Evolutionary conservation across 2,113 vertebrate species (phyloP).

Genomic region (Campylomormyrus tamandua): DNA sequence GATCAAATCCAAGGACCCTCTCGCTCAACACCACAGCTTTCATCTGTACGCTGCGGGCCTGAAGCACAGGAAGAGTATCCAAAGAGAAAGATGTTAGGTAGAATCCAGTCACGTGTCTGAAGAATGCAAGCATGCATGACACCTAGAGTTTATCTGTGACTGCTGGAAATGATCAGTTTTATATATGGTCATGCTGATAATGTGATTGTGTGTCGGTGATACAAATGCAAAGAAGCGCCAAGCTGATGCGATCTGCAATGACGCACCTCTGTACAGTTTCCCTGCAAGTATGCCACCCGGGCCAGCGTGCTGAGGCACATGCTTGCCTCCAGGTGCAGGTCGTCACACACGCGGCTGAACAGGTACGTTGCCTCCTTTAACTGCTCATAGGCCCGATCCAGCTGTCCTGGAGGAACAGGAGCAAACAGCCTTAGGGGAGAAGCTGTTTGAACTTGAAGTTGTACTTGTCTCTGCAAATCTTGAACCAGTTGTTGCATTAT

Average conservation of each 20-base stretch:
- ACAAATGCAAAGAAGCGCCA: not conserved
- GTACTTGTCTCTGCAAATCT: not conserved
- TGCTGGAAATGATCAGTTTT: not conserved
- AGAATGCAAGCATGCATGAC: not conserved
- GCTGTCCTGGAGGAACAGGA: conserved; percentile 47
- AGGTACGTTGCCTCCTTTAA: conserved; percentile 64
- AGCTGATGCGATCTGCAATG: not conserved
- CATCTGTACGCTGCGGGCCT: conserved; percentile 68
- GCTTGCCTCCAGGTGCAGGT: conserved; percentile 64
- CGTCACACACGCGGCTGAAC: conserved; percentile 62
- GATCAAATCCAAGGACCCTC: conserved; percentile 68
- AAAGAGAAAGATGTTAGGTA: not conserved
- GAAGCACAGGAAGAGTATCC: conserved; percentile 3
- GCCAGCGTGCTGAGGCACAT: conserved; percentile 61
- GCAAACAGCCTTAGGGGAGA: not conserved
- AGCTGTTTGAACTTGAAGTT: not conserved
- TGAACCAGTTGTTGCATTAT: not conserved
- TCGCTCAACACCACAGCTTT: conserved; percentile 70
- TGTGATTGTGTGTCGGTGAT: not conserved
- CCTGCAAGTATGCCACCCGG: conserved; percentile 58
- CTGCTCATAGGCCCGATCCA: conserved; percentile 61
- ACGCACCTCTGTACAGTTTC: conserved; percentile 34
- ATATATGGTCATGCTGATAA: not conserved
- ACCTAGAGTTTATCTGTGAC: not conserved
- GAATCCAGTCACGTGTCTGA: not conserved